Conservation (phyloP, 2,113 vertebrate genomes). For the Anguilla rostrata region DNA sequence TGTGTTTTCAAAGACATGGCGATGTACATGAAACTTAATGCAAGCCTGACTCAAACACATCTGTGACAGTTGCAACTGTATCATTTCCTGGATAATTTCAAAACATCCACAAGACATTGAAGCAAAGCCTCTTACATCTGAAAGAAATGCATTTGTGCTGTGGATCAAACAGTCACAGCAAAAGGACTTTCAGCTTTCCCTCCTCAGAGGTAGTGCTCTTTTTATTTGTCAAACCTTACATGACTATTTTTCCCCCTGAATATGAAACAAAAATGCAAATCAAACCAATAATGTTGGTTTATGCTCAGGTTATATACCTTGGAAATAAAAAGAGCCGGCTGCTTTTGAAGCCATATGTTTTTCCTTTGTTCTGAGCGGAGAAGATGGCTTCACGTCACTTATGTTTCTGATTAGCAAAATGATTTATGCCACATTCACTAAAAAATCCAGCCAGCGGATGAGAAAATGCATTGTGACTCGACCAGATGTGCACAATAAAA, state of each 20-base stretch:
- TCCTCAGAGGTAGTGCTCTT: conserved; percentile 68
- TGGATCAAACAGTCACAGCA: conserved; percentile 64
- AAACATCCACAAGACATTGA: conserved; percentile 55
- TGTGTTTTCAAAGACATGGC: neutral
- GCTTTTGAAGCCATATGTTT: conserved; percentile 99
- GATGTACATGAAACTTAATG: neutral
- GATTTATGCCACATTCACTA: conserved; percentile 99
- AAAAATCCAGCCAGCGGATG: conserved; percentile 99
- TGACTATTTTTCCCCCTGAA: conserved; percentile 49
- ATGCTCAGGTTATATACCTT: conserved; percentile 75
- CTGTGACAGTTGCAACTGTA: conserved; percentile 25
- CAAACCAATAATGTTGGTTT: conserved; percentile 66
- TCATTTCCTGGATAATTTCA: conserved; percentile 62
- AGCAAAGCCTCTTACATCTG: conserved; percentile 62
- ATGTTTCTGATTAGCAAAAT: conserved; percentile 99
- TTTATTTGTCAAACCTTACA: conserved; percentile 42
- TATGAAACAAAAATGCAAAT: conserved; percentile 74
- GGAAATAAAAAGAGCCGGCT: conserved; percentile 79
- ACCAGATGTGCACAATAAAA: conserved; percentile 99
- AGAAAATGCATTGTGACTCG: conserved; percentile 99
- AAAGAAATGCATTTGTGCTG: conserved; percentile 65
- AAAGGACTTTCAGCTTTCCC: conserved; percentile 62
- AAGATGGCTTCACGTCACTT: conserved; percentile 99
- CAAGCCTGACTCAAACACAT: neutral
- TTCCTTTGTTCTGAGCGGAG: conserved; percentile 94